Evolutionary conservation across 2,888 invertebrate genomes (phyloP).

Genomic region (Plutella xylostella): DNA sequence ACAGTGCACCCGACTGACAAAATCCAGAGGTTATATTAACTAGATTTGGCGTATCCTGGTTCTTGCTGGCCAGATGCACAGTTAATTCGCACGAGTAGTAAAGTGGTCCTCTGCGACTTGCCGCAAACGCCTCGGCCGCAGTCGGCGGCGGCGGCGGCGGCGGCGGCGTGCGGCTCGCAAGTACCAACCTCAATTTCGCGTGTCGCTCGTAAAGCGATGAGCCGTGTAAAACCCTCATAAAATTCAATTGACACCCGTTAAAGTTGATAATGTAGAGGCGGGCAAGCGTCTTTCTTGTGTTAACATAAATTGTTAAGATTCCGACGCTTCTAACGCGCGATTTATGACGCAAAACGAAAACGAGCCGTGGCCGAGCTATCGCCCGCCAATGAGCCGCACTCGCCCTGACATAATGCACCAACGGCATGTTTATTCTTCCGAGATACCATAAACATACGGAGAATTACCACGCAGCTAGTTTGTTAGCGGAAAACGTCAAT

Average conservation of each 20-base stretch:
- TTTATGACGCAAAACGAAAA: conserved; percentile 6
- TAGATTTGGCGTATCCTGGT: too few relatives aligned
- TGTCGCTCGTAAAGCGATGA: conserved; percentile 44
- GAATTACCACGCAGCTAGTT: conserved; percentile 1
- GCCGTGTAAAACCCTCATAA: conserved; percentile 53
- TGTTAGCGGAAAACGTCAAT: too few relatives aligned
- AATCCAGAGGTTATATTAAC: too few relatives aligned
- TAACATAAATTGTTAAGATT: conserved; percentile 22
- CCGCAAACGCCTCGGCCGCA: too few relatives aligned
- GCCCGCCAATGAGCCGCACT: neutral
- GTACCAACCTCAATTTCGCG: conserved; percentile 8
- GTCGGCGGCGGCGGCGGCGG: too few relatives aligned
- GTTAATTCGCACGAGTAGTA: too few relatives aligned
- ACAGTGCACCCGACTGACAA: too few relatives aligned
- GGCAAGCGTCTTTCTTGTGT: conserved; percentile 16
- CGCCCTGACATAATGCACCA: conserved; percentile 3
- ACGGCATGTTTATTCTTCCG: conserved; percentile 1
- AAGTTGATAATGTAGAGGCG: conserved; percentile 20
- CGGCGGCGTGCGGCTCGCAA: neutral
- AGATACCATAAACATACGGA: neutral
- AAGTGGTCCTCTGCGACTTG: too few relatives aligned
- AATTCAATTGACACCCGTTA: conserved; percentile 43
- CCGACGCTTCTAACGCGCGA: conserved; percentile 8
- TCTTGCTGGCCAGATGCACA: too few relatives aligned
- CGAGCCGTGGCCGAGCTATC: neutral